Base-by-base conservation (phyloP, 2,888 invertebrate genomes). In the Andrena chrysosceles region DNA sequence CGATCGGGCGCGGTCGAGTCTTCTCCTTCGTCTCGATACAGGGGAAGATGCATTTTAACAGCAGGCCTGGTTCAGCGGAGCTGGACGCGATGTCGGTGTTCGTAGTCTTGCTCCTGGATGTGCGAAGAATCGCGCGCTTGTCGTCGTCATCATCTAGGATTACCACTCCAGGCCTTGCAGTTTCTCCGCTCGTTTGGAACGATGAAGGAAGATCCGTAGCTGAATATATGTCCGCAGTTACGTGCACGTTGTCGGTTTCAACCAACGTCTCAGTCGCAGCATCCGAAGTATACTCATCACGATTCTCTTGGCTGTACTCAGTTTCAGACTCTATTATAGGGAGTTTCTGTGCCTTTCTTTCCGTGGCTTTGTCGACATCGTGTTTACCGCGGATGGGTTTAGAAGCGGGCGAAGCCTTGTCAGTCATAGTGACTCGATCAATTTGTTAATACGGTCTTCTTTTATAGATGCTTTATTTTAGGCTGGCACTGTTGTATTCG, bases 151-250 rank as follows among this genome's bases (percentile, higher is more conserved):
- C 29, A 0, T 80, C 67, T 6, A 56, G n/a, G 8, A 26, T 8
- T 5, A 59, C 2, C 8, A 5, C 8, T 8, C 23, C 60, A 0
- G 6, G 66, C 8, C 2, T 8, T 0, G 6, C 13, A 8, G 1
- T 3, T 8, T 29, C 6, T 2, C 23, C 5, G 7, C 33, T 8
- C 10, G 3, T 2, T 48, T 49, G 23, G 8, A 54, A 2, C 16
- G 33, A 2, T 0, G 35, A 33, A 0, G 56, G 49, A 0, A 79
- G 60, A 5, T 71, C 35, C 0, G 66, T 67, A 2, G 2, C 8
- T 3, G 80, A 75, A 52, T 68, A 75, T 35, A 81, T 81, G 8
- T 78, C 75, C 8, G 66, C 8, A 2, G 26, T 75, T 33, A 70
- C 13, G 60, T 66, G 23, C 2, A 80, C 31, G 8, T 72, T 42